Conservation (phyloP, 2,113 vertebrate species). For the Felis chaus region DNA sequence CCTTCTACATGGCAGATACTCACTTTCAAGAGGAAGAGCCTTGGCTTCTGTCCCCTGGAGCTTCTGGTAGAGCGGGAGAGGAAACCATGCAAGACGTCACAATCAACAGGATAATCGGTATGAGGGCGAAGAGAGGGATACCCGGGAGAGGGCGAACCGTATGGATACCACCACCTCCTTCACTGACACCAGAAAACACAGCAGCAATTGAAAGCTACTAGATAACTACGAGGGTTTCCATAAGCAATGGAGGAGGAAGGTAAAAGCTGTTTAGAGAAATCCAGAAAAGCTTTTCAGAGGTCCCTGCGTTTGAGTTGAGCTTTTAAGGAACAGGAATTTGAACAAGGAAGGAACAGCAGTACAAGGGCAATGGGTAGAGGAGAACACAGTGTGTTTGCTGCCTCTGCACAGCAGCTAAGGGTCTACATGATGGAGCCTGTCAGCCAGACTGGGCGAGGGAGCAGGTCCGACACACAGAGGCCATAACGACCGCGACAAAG, state of each 20-base stretch:
- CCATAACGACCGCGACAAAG: fast-evolving
- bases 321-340: not conserved
- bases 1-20: not conserved
- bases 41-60: not conserved
- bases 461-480: fast-evolving
- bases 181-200: not conserved
- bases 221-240: not conserved
- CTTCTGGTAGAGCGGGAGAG: not conserved
- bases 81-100: not conserved
- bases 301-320: not conserved
- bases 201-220: not conserved
- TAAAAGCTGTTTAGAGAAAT: not conserved
- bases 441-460: no score
- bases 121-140: not conserved
- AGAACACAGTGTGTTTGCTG: fast-evolving
- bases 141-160: not conserved
- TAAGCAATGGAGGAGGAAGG: not conserved
- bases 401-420: not conserved
- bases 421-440: fast-evolving
- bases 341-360: no score
- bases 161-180: not conserved
- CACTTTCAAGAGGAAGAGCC: not conserved
- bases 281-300: not conserved
- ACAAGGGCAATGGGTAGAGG: fast-evolving
- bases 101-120: not conserved